Percentiles rank a stretch among this genome's conserved stretches.
phyloP scores from a whole-genome alignment of 2,113 vertebrate species.

The Eleginops maclovinus region DNA sequence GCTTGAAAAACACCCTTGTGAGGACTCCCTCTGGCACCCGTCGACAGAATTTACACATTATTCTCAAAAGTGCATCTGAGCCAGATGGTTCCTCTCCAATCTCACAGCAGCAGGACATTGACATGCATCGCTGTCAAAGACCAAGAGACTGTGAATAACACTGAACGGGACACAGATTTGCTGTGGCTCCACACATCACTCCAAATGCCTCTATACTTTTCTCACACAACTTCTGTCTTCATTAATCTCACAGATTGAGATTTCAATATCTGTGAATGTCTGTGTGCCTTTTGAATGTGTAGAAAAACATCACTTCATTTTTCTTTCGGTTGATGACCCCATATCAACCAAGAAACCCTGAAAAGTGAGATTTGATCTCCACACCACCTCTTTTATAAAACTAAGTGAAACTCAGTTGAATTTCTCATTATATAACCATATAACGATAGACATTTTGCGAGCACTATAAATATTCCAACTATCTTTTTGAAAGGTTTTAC shows the following conservation, averaged over 20 bases:
- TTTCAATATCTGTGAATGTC: slow-evolving; percentile 6
- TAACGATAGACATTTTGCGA: slow-evolving; percentile 54
- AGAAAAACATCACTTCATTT: slow-evolving; percentile 39
- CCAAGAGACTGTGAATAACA: slow-evolving; percentile 59
- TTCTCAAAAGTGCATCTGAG: slow-evolving; percentile 55
- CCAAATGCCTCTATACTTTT: slow-evolving; percentile 41
- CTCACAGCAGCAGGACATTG: slow-evolving; percentile 66
- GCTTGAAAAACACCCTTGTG: slow-evolving; percentile 39
- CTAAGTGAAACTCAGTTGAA: slow-evolving; percentile 66
- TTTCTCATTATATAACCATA: slow-evolving; percentile 64
- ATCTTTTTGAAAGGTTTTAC: slow-evolving; percentile 51
- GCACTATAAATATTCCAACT: slow-evolving; percentile 68
- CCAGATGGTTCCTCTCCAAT: slow-evolving; percentile 67
- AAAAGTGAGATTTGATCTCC: slow-evolving; percentile 37
- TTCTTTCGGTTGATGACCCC: slow-evolving; percentile 16
- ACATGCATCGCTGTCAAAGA: slow-evolving; percentile 64
- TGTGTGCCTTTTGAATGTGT: slow-evolving; percentile 4
- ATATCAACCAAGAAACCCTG: not conserved
- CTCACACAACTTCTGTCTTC: slow-evolving; percentile 44
- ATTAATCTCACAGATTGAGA: slow-evolving; percentile 43
- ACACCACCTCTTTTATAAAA: slow-evolving; percentile 29
- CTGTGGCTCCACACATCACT: slow-evolving; percentile 41
- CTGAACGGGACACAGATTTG: slow-evolving; percentile 32
- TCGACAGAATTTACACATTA: slow-evolving; percentile 64
- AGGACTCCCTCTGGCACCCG: slow-evolving; percentile 53